Base-by-base conservation (phyloP, 2,113 vertebrate genomes). In the Pygoscelis antarcticus region DNA sequence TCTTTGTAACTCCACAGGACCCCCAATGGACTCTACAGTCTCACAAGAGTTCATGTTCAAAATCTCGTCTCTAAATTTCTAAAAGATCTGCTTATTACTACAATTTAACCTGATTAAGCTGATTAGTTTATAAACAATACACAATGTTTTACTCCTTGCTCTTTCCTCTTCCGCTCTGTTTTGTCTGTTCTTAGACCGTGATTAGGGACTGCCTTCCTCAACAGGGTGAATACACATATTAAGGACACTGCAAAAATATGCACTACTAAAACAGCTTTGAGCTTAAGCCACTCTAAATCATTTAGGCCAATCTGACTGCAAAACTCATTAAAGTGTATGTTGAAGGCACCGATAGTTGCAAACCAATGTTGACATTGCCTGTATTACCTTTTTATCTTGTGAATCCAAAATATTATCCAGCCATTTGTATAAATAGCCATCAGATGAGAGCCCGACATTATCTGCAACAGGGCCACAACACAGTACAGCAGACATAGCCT, bases 401-500 rank as follows among this genome's bases (percentile, higher is more conserved):
- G 99, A 99, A 98, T 99, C 99, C 98, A 99, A 98, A 97, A 99
- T 99, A 98, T 99, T 99, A 98, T 99, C 99, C 90, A 99, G 96
- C 99, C 99, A 99, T 97, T 99, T 99, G 98, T 99, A 99, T 83
- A 99, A 98, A 98, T 99, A 99, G 86, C 99, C 99, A 96, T 99
- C 99, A 72, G 99, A 99, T 60, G 99, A 99, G 36, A 99, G 99
- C 58, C 99, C 99, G 2, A 99, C 99, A 4, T 99, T 99, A 97
- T 99, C 99, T 92, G 99, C 99, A 90, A 99, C 99, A 68, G 99
- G 99, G 77, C 99, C 99, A 96, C 99, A 99, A 96, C 99, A 99
- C 61, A 99, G 98, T 62, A 99, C 99, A 70, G 99, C 99, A 96
- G 99, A 99, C 99, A 99, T 99, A 90, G 99, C 99, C 99, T 99